phyloP scores from a whole-genome alignment of 2,888 invertebrate genomes.

The Diarsia mendica region DNA sequence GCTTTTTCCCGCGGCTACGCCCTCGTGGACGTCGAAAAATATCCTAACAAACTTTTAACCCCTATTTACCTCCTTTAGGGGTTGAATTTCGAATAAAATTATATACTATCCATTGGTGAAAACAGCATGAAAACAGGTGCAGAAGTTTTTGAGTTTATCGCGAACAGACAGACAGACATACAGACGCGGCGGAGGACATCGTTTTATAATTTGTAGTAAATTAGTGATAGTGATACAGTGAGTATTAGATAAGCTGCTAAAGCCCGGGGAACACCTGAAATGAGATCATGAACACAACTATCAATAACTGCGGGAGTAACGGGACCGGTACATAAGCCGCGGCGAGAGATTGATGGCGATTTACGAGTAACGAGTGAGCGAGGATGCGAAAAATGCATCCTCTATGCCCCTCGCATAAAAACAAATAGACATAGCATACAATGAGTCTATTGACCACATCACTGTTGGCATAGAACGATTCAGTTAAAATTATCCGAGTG shows the following conservation, averaged over 20 bases:
- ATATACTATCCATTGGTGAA: too few relatives aligned
- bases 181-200: too few relatives aligned
- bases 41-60: too few relatives aligned
- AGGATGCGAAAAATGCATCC: slow-evolving; percentile 58
- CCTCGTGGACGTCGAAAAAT: too few relatives aligned
- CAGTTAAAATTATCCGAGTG: slow-evolving; percentile 43
- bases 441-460: slow-evolving; percentile 3
- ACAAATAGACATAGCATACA: slow-evolving; percentile 26
- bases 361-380: slow-evolving; percentile 26
- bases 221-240: not conserved
- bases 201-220: too few relatives aligned
- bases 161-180: too few relatives aligned
- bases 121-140: too few relatives aligned
- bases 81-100: too few relatives aligned
- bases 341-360: slow-evolving; percentile 40
- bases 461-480: slow-evolving; percentile 37
- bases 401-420: slow-evolving; percentile 39
- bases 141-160: too few relatives aligned
- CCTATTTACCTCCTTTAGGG: too few relatives aligned
- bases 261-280: slow-evolving; percentile 22
- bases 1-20: too few relatives aligned
- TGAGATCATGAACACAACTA: slow-evolving; percentile 34
- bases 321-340: slow-evolving; percentile 9
- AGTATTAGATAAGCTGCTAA: not conserved
- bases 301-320: slow-evolving; percentile 28